Evolutionary conservation across 2,797 vertebrate species (phyloP).

Genomic region (Rhincodon typus): DNA sequence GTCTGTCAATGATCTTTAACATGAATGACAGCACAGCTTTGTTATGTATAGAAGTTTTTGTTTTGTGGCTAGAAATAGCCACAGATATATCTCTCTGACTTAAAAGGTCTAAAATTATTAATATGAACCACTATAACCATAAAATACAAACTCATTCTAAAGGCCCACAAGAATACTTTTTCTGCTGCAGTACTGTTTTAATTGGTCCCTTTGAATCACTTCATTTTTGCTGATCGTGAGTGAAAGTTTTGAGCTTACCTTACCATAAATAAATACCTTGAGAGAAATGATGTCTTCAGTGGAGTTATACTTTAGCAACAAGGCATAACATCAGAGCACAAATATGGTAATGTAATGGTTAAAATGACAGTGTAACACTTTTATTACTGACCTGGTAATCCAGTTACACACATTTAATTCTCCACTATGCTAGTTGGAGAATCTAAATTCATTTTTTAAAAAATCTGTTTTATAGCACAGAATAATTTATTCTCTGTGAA

Average conservation of each 20-base stretch:
- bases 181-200: neutral
- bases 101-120: neutral
- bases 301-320: neutral
- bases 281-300: neutral
- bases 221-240: neutral
- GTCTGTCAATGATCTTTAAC: neutral
- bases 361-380: too few relatives aligned
- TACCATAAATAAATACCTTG: neutral
- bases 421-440: neutral
- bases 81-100: neutral
- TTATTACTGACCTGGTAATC: too few relatives aligned
- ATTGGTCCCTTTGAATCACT: slow-evolving; percentile 14
- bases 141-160: neutral
- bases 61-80: neutral
- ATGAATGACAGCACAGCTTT: neutral
- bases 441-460: neutral
- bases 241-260: neutral
- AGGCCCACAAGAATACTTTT: neutral
- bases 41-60: neutral
- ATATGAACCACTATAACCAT: neutral
- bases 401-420: neutral
- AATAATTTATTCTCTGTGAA: too few relatives aligned
- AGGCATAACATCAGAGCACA: neutral
- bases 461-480: too few relatives aligned
- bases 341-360: neutral